These are phyloP conservation scores for Zaprionus gabonicus DNA, from an alignment of 1,140 invertebrate species.

Conservation along the genomic window DNA sequence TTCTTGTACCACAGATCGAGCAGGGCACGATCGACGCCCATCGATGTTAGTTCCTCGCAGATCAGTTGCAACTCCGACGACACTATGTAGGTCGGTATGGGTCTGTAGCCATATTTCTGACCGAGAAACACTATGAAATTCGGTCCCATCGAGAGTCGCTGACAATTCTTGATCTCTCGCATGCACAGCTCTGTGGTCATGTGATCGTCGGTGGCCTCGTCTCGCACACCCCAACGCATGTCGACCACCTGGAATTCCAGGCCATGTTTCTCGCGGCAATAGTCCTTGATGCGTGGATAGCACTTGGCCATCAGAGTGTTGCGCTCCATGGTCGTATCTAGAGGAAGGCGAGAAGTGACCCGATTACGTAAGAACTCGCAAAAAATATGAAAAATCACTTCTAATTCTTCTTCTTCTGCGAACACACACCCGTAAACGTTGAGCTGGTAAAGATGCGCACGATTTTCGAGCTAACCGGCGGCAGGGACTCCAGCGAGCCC, in stretches of 20 bases:
- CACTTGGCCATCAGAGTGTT: slow-evolving; percentile 99
- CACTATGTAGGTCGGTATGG: slow-evolving; percentile 97
- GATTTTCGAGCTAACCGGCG: slow-evolving; percentile 98
- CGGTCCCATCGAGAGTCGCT: slow-evolving; percentile 97
- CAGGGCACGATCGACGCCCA: slow-evolving; percentile 92
- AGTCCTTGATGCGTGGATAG: slow-evolving; percentile 98
- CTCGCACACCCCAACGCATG: slow-evolving; percentile 98
- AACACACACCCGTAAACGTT: slow-evolving; percentile 95
- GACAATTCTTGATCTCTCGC: slow-evolving; percentile 99
- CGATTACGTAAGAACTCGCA: slow-evolving; percentile 66
- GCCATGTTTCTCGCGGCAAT: slow-evolving; percentile 98
- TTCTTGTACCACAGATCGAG: slow-evolving; percentile 98
- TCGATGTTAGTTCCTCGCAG: slow-evolving; percentile 85
- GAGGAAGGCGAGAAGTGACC: slow-evolving; percentile 46
- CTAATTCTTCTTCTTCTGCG: background rate
- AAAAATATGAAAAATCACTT: slow-evolving; percentile 18
- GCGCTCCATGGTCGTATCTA: slow-evolving; percentile 98
- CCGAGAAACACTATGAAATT: slow-evolving; percentile 99
- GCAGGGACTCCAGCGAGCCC: slow-evolving; percentile 94
- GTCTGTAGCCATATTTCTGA: slow-evolving; percentile 99
- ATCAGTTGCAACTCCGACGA: slow-evolving; percentile 96
- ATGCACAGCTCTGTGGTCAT: slow-evolving; percentile 99
- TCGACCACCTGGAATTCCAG: slow-evolving; percentile 99
- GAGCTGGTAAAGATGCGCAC: slow-evolving; percentile 99
- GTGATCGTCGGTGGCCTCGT: slow-evolving; percentile 99